Percentiles rank a stretch among this genome's conserved stretches.
These are phyloP conservation scores for Nesometra sesokonis DNA, from an alignment of 35 echinoderm and acorn worm species.

Conservation along the genomic window DNA sequence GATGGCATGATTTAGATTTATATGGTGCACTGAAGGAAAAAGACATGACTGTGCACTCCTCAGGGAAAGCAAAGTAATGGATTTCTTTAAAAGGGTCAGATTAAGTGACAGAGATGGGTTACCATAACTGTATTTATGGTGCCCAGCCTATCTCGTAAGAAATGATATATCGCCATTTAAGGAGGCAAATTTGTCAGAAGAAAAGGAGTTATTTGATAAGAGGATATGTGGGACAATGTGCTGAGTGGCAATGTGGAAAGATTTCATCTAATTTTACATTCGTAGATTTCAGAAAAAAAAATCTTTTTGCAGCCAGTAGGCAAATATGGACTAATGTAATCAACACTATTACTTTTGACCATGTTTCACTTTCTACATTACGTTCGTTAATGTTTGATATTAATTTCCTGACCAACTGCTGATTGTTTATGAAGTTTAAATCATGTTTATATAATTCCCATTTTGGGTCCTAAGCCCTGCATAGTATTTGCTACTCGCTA, in stretches of 20 bases:
- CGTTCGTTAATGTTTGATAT: no score
- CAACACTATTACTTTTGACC: no score
- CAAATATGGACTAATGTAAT: no score
- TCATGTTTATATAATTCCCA: no score
- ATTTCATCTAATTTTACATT: not conserved
- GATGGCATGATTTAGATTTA: not conserved
- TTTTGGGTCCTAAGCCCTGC: no score
- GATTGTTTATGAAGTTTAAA: no score
- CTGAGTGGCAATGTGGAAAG: not conserved
- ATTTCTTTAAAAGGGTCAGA: not conserved
- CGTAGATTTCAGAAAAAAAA: not conserved
- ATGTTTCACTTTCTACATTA: no score
- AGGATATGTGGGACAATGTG: not conserved
- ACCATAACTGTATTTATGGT: not conserved
- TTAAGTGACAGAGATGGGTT: not conserved
- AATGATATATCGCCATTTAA: not conserved
- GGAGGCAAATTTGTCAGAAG: not conserved
- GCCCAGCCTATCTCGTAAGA: not conserved
- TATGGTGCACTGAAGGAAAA: not conserved
- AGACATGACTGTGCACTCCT: not conserved
- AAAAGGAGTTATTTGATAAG: not conserved
- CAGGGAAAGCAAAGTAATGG: not conserved
- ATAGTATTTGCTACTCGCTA: no score
- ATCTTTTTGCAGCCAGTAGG: not conserved
- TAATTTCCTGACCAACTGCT: no score